These are phyloP conservation scores for Drosophila algonquin DNA, from an alignment of 2,888 invertebrate species.

Conservation along the genomic window DNA sequence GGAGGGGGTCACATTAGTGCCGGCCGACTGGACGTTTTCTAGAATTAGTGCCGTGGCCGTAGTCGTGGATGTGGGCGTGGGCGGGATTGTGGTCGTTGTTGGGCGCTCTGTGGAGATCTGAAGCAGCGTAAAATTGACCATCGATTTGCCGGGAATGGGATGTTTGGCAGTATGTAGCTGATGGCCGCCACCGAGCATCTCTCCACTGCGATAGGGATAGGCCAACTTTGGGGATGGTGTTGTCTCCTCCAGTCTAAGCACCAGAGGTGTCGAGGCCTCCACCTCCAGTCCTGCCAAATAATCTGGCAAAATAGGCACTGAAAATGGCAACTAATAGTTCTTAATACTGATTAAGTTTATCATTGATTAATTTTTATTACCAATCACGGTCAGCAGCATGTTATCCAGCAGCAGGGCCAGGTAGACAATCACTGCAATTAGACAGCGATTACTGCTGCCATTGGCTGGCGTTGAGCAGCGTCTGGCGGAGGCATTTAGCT, in stretches of 20 bases:
- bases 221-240: constrained; percentile 36
- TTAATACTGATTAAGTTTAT: constrained; percentile 5
- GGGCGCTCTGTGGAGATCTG: constrained; percentile 60
- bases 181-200: constrained; percentile 22
- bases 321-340: constrained; percentile 19
- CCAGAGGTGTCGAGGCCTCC: constrained; percentile 61
- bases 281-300: constrained; percentile 87
- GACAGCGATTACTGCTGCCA: constrained; percentile 71
- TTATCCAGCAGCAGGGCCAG: constrained; percentile 93
- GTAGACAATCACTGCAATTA: constrained; percentile 87
- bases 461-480: constrained; percentile 55
- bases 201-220: constrained; percentile 77
- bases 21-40: constrained; percentile 45
- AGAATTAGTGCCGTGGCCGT: constrained; percentile 34
- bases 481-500: constrained; percentile 46
- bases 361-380: constrained; percentile 85
- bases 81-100: constrained; percentile 32
- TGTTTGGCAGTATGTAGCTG: constrained; percentile 82
- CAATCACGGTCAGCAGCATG: constrained; percentile 93
- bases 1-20: constrained; percentile 48
- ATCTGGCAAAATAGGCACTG: constrained; percentile 93
- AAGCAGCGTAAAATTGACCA: constrained; percentile 81
- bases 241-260: constrained; percentile 30
- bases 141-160: constrained; percentile 83
- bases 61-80: constrained; percentile 13